phyloP scores from a whole-genome alignment of 2,113 vertebrate genomes.

The Psammodynastes pulverulentus region DNA sequence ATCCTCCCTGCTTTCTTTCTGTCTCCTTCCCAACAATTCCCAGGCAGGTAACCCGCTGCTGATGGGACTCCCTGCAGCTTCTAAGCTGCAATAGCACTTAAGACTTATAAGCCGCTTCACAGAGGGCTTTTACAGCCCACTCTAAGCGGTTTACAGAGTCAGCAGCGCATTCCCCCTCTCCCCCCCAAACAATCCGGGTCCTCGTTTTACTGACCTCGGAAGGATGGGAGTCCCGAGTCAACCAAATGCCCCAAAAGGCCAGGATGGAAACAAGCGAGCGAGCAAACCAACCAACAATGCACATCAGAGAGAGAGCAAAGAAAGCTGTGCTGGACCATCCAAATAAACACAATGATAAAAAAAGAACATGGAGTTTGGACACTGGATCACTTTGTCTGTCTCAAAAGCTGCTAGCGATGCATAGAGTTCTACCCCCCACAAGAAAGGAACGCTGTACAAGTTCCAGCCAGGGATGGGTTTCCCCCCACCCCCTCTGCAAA shows the following conservation, averaged over 20 bases:
- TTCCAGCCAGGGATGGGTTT: constrained; percentile 38
- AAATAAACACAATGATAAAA: not conserved
- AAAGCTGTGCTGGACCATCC: constrained; percentile 49
- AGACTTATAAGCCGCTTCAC: no score
- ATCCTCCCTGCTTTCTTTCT: no score
- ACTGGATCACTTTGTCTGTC: constrained; percentile 62
- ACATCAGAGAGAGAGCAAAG: no score
- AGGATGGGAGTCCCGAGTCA: no score
- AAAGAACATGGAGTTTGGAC: constrained; percentile 50
- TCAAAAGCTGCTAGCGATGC: constrained; percentile 83
- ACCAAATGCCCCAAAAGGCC: not conserved
- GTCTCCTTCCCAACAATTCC: not conserved
- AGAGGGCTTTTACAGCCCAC: accelerated
- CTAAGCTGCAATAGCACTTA: not conserved
- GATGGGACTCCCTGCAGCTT: not conserved
- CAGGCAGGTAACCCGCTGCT: not conserved
- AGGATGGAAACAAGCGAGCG: not conserved
- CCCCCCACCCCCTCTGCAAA: no score
- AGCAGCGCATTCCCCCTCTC: no score
- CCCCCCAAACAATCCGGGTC: no score
- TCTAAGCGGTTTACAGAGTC: no score
- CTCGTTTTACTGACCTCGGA: no score
- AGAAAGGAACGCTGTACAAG: constrained; percentile 44
- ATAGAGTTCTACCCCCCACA: constrained; percentile 78
- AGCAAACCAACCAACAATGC: not conserved